Percentiles rank a stretch among this genome's conserved stretches.
Evolutionary conservation across 2,888 invertebrate species (phyloP).

Genomic region (Stegophylla sp.): DNA sequence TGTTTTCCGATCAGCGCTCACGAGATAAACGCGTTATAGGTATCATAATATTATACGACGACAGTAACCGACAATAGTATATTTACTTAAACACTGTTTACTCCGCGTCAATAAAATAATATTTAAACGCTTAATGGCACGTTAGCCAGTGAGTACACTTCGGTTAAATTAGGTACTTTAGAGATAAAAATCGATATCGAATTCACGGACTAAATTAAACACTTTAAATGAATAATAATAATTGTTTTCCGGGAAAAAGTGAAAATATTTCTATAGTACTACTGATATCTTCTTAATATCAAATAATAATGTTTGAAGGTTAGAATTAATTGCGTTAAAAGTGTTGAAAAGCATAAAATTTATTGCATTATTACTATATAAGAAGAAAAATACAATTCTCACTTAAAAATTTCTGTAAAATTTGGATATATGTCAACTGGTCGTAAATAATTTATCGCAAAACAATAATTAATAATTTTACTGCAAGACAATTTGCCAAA

Average conservation of each 20-base stretch:
- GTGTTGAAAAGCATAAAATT: no score
- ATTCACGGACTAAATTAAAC: no score
- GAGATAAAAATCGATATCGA: neutral
- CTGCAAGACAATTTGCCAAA: no score
- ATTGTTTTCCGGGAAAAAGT: neutral
- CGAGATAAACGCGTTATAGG: neutral
- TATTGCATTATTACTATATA: no score
- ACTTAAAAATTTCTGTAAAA: no score
- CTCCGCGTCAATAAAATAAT: slow-evolving; percentile 4
- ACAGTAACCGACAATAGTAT: neutral
- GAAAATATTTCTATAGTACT: neutral
- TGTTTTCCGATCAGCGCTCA: neutral
- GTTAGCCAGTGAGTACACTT: neutral
- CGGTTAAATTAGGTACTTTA: neutral
- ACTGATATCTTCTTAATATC: no score
- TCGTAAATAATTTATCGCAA: no score
- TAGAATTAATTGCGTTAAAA: no score
- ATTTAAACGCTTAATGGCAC: slow-evolving; percentile 22
- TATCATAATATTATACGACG: neutral
- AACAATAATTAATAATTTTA: no score
- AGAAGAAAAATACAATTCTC: no score
- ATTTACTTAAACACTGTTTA: neutral
- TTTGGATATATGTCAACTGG: no score
- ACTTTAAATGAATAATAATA: neutral
- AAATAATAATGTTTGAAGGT: no score